Evolutionary conservation across 2,113 vertebrate species (phyloP).

Genomic region (Pica pica): DNA sequence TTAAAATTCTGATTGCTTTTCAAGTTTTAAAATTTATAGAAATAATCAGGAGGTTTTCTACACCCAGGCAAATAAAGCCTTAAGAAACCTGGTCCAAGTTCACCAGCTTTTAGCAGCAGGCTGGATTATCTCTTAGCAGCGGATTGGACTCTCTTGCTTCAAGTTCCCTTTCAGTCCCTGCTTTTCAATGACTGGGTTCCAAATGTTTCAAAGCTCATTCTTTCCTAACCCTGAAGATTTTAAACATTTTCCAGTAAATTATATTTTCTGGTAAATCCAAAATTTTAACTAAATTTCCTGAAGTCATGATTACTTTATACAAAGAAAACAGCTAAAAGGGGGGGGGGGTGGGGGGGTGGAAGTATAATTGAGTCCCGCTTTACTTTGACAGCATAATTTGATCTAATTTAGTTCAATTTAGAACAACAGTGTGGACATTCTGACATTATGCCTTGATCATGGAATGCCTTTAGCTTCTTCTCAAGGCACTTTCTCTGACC

Average conservation of each 20-base stretch:
- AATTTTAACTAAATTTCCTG: neutral
- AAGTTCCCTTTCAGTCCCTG: neutral
- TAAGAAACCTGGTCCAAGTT: neutral
- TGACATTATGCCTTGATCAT: fast-evolving
- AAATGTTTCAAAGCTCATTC: neutral
- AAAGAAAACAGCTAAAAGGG: neutral
- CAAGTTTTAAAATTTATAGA: neutral
- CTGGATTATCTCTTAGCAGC: neutral
- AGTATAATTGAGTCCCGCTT: neutral
- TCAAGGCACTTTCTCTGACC: neutral
- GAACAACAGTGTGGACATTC: neutral
- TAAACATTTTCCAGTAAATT: neutral
- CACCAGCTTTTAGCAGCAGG: neutral
- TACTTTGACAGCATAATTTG: neutral
- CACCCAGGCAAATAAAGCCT: neutral
- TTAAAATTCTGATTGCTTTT: neutral
- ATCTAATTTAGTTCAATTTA: neutral
- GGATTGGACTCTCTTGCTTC: neutral
- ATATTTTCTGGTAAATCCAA: neutral
- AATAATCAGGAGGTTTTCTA: neutral
- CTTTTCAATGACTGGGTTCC: neutral
- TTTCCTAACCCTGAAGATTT: neutral
- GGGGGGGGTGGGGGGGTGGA: too few relatives aligned
- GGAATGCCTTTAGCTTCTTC: neutral
- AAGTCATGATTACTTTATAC: neutral